Percentiles rank a stretch among this genome's conserved stretches.
These are phyloP conservation scores for Macrosiphum euphorbiae DNA, from an alignment of 2,888 invertebrate genomes.

Conservation along the genomic window DNA sequence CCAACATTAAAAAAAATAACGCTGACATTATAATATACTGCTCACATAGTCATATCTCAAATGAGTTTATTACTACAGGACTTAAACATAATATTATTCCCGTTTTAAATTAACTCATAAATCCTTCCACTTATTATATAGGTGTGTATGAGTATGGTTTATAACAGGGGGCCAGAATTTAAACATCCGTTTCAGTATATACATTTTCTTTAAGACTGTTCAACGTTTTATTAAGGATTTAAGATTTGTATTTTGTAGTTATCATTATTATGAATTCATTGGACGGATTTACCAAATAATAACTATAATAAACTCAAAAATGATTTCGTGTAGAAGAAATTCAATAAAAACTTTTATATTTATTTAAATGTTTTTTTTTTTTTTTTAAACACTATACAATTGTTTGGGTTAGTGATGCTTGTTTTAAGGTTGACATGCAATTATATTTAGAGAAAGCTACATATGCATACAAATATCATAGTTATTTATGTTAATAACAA, in stretches of 20 bases:
- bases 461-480: not conserved
- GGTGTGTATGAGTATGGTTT: not conserved
- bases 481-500: conserved; percentile 32
- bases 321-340: not conserved
- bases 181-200: not conserved
- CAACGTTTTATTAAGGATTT: not conserved
- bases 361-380: not conserved
- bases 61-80: conserved; percentile 48
- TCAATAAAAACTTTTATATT: not conserved
- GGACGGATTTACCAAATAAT: not conserved
- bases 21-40: conserved; percentile 50
- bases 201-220: not conserved
- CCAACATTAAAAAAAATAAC: conserved; percentile 9
- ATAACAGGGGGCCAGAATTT: not conserved
- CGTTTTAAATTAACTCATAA: conserved; percentile 55
- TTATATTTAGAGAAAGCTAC: conserved; percentile 29
- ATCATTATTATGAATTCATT: not conserved
- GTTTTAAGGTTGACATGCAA: conserved; percentile 19
- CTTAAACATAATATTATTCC: conserved; percentile 6
- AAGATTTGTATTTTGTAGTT: not conserved
- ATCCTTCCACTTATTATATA: conserved; percentile 29
- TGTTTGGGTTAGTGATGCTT: conserved; percentile 1
- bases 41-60: conserved; percentile 35
- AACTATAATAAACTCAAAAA: not conserved
- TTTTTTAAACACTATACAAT: not conserved